These are phyloP conservation scores for Pungitius pungitius DNA, from an alignment of 2,113 vertebrate species.

Conservation along the genomic window DNA sequence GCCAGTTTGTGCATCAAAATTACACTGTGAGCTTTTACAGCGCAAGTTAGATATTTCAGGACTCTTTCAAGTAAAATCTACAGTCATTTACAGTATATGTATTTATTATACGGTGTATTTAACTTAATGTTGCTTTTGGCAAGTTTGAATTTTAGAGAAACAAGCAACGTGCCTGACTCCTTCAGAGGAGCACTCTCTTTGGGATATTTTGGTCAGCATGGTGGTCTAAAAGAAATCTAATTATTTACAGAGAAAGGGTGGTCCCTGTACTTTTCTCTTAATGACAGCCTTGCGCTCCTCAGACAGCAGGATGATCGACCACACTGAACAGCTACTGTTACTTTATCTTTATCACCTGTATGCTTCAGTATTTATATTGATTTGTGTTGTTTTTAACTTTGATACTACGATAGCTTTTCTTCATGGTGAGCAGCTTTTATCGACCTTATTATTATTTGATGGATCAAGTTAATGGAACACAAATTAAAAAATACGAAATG, in stretches of 20 bases:
- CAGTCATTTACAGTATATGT: constrained; percentile 27
- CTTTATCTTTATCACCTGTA: not conserved
- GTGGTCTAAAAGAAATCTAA: constrained; percentile 9
- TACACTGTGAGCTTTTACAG: no score
- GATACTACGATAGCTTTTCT: not conserved
- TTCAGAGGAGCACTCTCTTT: not conserved
- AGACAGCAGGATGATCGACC: not conserved
- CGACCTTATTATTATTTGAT: constrained; percentile 12
- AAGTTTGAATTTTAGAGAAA: constrained; percentile 36
- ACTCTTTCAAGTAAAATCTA: constrained; percentile 23
- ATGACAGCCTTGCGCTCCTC: not conserved
- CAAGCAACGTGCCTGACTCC: constrained; percentile 4
- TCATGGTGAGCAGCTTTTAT: not conserved
- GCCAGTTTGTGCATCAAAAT: not conserved
- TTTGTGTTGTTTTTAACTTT: not conserved
- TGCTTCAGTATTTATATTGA: not conserved
- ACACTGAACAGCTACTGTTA: no score
- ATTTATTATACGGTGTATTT: constrained; percentile 24
- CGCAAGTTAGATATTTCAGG: constrained; percentile 18
- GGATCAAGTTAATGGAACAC: constrained; percentile 15
- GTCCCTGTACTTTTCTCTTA: not conserved
- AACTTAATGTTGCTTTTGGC: constrained; percentile 33
- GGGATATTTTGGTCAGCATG: constrained; percentile 9
- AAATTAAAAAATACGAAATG: constrained; percentile 3
- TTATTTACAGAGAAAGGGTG: not conserved